Conservation (phyloP, 2,888 invertebrate genomes). For the Dione juno region DNA sequence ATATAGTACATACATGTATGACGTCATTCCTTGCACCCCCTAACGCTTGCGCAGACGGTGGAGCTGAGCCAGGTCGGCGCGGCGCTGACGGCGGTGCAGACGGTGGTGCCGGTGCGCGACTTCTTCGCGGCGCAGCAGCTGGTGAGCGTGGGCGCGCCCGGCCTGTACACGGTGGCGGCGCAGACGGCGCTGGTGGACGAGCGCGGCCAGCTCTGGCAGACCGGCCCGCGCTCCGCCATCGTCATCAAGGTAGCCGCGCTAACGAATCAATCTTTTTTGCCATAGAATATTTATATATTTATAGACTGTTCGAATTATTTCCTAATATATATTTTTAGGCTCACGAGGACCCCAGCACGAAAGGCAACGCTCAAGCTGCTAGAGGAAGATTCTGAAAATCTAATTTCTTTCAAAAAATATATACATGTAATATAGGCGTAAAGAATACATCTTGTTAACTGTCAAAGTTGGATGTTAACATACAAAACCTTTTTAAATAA, state of each 20-base stretch:
- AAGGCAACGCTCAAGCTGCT: slow-evolving; percentile 46
- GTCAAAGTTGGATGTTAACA: too few relatives aligned
- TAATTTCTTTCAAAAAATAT: too few relatives aligned
- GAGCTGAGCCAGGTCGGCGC: slow-evolving; percentile 68
- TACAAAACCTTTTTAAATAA: too few relatives aligned
- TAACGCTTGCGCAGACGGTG: slow-evolving; percentile 72
- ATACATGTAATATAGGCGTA: too few relatives aligned
- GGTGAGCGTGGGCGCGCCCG: slow-evolving; percentile 84
- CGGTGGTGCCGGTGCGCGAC: slow-evolving; percentile 94
- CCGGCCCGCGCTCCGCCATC: slow-evolving; percentile 91
- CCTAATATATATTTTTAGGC: slow-evolving; percentile 44
- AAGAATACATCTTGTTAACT: too few relatives aligned
- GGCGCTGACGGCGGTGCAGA: slow-evolving; percentile 87
- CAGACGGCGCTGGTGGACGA: slow-evolving; percentile 94
- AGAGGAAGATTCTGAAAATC: slow-evolving; percentile 47
- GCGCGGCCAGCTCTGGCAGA: slow-evolving; percentile 93
- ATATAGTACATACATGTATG: not conserved
- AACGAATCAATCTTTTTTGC: too few relatives aligned
- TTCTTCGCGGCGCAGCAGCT: slow-evolving; percentile 97
- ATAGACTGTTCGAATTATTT: not conserved
- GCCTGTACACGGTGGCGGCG: slow-evolving; percentile 86
- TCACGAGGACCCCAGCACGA: slow-evolving; percentile 50
- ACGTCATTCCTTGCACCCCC: not conserved
- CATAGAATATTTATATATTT: not conserved
- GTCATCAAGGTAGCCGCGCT: slow-evolving; percentile 92